A percentile compares a stretch with the other conserved stretches of the same genome.
Conservation (phyloP, 1,140 invertebrate species). For the Metopolophium dirhodum region DNA sequence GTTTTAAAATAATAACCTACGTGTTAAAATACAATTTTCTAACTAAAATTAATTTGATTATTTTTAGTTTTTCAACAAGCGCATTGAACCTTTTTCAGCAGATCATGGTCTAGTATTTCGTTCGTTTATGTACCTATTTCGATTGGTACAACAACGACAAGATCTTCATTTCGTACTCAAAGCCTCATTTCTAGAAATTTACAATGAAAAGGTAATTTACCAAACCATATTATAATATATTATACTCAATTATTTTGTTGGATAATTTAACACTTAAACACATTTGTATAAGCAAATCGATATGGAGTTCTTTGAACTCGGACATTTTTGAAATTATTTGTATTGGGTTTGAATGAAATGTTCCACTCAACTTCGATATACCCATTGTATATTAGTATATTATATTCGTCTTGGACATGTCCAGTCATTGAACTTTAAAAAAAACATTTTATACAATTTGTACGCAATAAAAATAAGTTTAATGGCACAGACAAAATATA, state of each 20-base stretch:
- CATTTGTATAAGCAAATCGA: constrained; percentile 47
- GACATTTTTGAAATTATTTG: background rate
- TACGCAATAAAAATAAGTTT: background rate
- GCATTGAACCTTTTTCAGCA: constrained; percentile 68
- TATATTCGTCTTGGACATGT: background rate
- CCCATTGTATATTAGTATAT: background rate
- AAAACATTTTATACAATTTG: background rate
- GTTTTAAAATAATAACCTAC: background rate
- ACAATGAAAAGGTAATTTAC: constrained; percentile 87
- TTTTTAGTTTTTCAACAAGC: constrained; percentile 72
- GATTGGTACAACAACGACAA: constrained; percentile 76
- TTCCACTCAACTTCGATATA: background rate
- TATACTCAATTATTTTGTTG: background rate
- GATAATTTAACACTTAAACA: background rate
- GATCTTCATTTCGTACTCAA: constrained; percentile 86
- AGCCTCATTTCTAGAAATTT: constrained; percentile 93
- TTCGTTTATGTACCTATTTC: constrained; percentile 89
- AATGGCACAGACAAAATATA: background rate
- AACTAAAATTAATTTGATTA: constrained; percentile 59
- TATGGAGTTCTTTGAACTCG: constrained; percentile 22
- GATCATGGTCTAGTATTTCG: constrained; percentile 86
- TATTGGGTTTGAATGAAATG: background rate
- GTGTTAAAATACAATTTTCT: background rate
- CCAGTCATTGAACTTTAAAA: background rate
- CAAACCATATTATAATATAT: background rate